A percentile compares a stretch with the other conserved stretches of the same genome.
Evolutionary conservation across 2,113 vertebrate genomes (phyloP).

Genomic region (Oncorhynchus clarkii): DNA sequence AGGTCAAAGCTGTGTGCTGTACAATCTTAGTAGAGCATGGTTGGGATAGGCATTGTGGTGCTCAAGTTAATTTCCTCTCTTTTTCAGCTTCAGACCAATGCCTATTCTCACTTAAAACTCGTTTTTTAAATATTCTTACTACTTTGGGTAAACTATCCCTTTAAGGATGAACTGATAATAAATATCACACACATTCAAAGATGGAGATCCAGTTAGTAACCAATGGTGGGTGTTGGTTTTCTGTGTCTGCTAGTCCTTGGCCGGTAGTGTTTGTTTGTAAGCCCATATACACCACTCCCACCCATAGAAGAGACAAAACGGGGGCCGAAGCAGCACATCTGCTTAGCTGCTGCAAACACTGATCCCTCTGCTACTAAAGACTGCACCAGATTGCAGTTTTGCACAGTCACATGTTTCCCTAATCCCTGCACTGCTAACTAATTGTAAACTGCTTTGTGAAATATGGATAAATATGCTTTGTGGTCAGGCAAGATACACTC

Average conservation of each 20-base stretch:
- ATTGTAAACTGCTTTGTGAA: slow-evolving; percentile 64
- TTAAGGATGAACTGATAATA: no score
- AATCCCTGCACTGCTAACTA: slow-evolving; percentile 72
- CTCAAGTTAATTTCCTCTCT: no score
- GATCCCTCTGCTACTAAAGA: slow-evolving; percentile 64
- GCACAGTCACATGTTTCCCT: slow-evolving; percentile 64
- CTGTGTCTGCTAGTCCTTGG: neutral
- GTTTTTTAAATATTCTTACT: no score
- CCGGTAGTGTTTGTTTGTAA: neutral
- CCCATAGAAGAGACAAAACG: slow-evolving; percentile 28
- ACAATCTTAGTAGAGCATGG: no score
- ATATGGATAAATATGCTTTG: slow-evolving; percentile 57
- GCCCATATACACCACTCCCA: neutral
- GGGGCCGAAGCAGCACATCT: slow-evolving; percentile 55
- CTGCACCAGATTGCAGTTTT: slow-evolving; percentile 63
- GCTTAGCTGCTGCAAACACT: slow-evolving; percentile 37
- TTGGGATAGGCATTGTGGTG: no score
- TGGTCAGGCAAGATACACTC: slow-evolving; percentile 29
- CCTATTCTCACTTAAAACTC: no score
- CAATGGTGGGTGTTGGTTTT: neutral
- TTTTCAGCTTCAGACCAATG: no score
- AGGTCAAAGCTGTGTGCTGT: no score
- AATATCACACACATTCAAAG: no score
- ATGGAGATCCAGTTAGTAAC: neutral
- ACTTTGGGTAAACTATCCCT: no score